Percentiles rank a stretch among this genome's conserved stretches.
phyloP scores from a whole-genome alignment of 2,888 invertebrate genomes.

The Diachrysia chrysitis region DNA sequence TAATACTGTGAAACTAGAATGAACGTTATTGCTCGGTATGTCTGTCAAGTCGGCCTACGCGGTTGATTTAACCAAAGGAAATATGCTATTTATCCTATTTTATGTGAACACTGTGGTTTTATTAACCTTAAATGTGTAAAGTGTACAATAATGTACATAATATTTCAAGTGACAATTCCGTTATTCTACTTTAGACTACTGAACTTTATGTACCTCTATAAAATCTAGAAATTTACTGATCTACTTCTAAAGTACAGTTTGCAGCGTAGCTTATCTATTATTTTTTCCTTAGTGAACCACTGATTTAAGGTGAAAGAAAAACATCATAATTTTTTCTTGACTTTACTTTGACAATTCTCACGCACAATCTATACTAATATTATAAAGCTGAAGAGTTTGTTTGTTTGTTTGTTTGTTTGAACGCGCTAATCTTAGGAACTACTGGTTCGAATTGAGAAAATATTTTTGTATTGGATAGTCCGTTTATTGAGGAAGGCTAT shows the following conservation, averaged over 20 bases:
- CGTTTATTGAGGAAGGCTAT: no score
- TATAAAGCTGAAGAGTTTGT: no score
- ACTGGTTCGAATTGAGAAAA: no score
- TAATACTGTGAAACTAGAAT: slow-evolving; percentile 6
- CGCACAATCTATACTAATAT: no score
- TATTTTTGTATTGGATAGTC: no score
- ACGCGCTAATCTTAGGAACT: no score
- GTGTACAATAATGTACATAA: neutral
- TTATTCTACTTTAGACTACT: neutral
- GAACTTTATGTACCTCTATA: neutral
- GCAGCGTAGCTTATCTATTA: neutral
- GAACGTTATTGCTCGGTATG: slow-evolving; percentile 1
- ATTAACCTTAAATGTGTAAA: slow-evolving; percentile 8
- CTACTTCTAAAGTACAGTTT: neutral
- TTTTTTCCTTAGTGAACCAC: neutral
- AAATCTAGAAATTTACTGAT: slow-evolving; percentile 4
- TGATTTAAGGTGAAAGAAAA: no score
- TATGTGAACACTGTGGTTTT: slow-evolving; percentile 9
- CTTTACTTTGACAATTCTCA: no score
- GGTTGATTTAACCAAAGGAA: slow-evolving; percentile 11
- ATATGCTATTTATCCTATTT: slow-evolving; percentile 17
- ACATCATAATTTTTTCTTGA: neutral
- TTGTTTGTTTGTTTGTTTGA: no score
- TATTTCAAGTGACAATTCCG: neutral
- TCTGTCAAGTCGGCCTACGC: slow-evolving; percentile 9